phyloP scores from a whole-genome alignment of 2,888 invertebrate genomes.

The Sesamia inferens region DNA sequence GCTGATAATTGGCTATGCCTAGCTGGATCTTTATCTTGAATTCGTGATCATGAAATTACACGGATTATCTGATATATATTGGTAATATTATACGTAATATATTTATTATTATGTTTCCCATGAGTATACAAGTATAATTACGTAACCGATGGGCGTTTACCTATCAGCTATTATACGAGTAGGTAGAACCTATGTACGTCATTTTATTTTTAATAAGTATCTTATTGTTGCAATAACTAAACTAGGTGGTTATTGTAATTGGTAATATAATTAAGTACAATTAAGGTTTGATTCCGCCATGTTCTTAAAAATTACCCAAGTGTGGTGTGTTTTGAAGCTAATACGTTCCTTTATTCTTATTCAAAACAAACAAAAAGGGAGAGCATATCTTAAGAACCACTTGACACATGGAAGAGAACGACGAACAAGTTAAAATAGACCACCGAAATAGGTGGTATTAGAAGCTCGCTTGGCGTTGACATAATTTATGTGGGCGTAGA shows the following conservation, averaged over 20 bases:
- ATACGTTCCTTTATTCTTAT: slow-evolving; percentile 27
- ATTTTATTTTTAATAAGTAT: not conserved
- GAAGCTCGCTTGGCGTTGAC: slow-evolving; percentile 71
- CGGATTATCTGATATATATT: not conserved
- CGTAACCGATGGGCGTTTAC: slow-evolving; percentile 37
- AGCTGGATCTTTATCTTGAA: not conserved
- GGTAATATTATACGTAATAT: not conserved
- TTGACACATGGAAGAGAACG: slow-evolving; percentile 58
- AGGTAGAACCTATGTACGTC: not conserved
- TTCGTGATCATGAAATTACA: not conserved
- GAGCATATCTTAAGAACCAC: slow-evolving; percentile 51
- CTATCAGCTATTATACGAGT: slow-evolving; percentile 11
- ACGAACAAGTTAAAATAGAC: slow-evolving; percentile 64
- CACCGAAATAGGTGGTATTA: slow-evolving; percentile 68
- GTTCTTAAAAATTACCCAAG: not conserved
- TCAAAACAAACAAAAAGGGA: slow-evolving; percentile 38
- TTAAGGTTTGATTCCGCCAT: not conserved
- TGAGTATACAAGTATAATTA: not conserved
- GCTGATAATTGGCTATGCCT: too few relatives aligned
- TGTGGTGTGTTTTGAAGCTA: not conserved
- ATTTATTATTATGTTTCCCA: slow-evolving; percentile 4
- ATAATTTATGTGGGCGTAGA: slow-evolving; percentile 79
- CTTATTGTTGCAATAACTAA: not conserved
- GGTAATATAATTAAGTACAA: not conserved
- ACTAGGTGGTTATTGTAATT: not conserved